Conservation (phyloP, 2,888 invertebrate species). For the Myathropa florea region DNA sequence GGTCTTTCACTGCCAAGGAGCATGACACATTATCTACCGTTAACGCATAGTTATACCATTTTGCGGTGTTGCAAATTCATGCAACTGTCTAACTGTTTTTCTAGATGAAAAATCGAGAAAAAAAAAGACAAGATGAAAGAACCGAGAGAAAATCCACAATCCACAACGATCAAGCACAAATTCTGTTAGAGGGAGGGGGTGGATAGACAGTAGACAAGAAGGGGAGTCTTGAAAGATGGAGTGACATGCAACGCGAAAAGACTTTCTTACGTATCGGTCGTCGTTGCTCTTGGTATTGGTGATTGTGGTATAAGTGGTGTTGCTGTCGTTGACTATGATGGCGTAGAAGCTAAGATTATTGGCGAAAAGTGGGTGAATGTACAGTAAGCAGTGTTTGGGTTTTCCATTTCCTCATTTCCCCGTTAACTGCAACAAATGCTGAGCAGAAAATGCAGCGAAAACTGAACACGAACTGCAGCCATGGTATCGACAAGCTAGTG, state of each 20-base stretch:
- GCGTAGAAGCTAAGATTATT: slow-evolving; percentile 27
- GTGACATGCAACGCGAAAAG: slow-evolving; percentile 67
- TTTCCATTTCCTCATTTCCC: slow-evolving; percentile 78
- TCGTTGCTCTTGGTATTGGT: background rate
- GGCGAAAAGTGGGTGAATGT: slow-evolving; percentile 80
- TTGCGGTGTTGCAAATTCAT: slow-evolving; percentile 48
- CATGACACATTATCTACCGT: slow-evolving; percentile 68
- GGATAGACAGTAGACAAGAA: slow-evolving; percentile 15
- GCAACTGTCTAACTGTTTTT: slow-evolving; percentile 65
- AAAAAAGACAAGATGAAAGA: slow-evolving; percentile 17
- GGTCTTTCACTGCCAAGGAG: slow-evolving; percentile 39
- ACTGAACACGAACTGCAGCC: slow-evolving; percentile 41
- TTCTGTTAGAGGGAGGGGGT: slow-evolving; percentile 25
- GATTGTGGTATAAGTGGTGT: background rate
- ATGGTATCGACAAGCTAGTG: background rate
- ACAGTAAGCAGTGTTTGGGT: slow-evolving; percentile 78
- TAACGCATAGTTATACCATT: slow-evolving; percentile 56
- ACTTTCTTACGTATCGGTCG: slow-evolving; percentile 62
- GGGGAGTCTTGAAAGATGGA: slow-evolving; percentile 28
- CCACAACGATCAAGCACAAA: slow-evolving; percentile 34
- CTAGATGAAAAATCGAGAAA: slow-evolving; percentile 53
- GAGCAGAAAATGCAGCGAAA: slow-evolving; percentile 60
- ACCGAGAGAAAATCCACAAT: slow-evolving; percentile 39
- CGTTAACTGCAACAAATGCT: slow-evolving; percentile 48
- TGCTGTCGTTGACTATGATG: background rate